These are phyloP conservation scores for Mirounga angustirostris DNA, from an alignment of 2,113 vertebrate genomes.

Conservation along the genomic window DNA sequence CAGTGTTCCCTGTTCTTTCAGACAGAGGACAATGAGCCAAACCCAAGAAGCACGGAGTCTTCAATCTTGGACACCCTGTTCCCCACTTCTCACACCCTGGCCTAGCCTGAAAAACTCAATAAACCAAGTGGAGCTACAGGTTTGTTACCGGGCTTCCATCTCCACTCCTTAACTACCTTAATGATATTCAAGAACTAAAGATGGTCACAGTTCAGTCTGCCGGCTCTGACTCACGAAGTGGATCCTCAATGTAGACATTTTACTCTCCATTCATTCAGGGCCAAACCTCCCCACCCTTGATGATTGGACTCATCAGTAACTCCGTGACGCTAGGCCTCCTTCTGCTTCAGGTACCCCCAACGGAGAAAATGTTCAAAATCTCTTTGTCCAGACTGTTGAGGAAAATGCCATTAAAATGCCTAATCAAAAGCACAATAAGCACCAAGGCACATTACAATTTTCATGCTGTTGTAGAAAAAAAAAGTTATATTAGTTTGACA, in stretches of 20 bases:
- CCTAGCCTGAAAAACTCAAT: neutral
- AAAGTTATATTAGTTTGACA: conserved; percentile 78
- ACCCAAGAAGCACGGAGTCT: neutral
- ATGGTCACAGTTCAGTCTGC: neutral
- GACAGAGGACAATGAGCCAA: neutral
- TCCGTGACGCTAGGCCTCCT: neutral
- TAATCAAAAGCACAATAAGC: conserved; percentile 68
- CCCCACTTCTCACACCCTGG: neutral
- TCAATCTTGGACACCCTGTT: neutral
- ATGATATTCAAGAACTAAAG: neutral
- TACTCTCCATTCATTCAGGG: neutral
- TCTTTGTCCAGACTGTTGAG: conserved; percentile 47
- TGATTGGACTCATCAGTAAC: conserved; percentile 45
- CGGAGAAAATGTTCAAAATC: conserved; percentile 70
- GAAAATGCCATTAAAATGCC: conserved; percentile 69
- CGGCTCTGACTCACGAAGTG: neutral
- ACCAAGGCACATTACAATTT: conserved; percentile 50
- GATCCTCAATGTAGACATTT: neutral
- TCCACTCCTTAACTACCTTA: neutral
- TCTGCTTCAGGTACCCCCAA: neutral
- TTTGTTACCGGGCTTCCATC: neutral
- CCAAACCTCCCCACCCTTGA: neutral
- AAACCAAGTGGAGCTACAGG: neutral
- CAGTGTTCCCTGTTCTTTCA: neutral
- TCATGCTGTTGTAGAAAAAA: conserved; percentile 57